Base-by-base conservation (phyloP, 2,113 vertebrate species). In the Cyprinodon variegatus region DNA sequence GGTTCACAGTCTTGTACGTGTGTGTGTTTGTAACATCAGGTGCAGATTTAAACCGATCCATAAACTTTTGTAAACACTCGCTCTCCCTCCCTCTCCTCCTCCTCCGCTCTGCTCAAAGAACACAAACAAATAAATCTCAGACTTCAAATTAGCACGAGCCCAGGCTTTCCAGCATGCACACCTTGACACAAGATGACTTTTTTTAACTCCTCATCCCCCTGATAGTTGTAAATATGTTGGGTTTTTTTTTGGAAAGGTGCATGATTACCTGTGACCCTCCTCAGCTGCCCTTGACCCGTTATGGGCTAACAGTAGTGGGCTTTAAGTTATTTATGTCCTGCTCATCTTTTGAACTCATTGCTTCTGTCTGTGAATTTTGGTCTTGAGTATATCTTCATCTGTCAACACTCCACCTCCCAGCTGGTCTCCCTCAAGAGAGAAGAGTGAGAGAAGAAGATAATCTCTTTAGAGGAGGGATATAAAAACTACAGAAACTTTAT, bases 361-460 rank as follows among this genome's bases (percentile, higher is more conserved):
- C 72, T 70, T 72, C 66, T 72, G 76, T 87, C 65, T 62, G n/a
- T 85, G 88, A 82, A 81, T 87, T 83, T 72, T 76, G 61, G 65
- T 69, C 59, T 64, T 5, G 66, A 59, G 53, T 78, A 64, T 90
- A 90, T 90, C 88, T 90, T 84, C 72, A 74, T 85, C 88, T 91
- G 85, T 93, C 91, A 88, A 80, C 89, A 83, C 87, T 83, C 80
- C 78, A 72, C 77, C 77, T 81, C 89, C 76, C 76, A 77, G 65
- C 65, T 17, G 68, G 22, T 76, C 61, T 82, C 20, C 76, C 40
- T n/a, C 61, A 14, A 37, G 36, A 77, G 11, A 20, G 57, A 70
- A 50, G 65, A 63, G 48, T 4, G 71, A 81, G 75, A 68, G 77
- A 46, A 65, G 37, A 38, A 17, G 78, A 76, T 57, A 76, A 68